A percentile compares a stretch with the other conserved stretches of the same genome.
Conservation (phyloP, 2,888 invertebrate genomes). For the Harpalus rufipes region DNA sequence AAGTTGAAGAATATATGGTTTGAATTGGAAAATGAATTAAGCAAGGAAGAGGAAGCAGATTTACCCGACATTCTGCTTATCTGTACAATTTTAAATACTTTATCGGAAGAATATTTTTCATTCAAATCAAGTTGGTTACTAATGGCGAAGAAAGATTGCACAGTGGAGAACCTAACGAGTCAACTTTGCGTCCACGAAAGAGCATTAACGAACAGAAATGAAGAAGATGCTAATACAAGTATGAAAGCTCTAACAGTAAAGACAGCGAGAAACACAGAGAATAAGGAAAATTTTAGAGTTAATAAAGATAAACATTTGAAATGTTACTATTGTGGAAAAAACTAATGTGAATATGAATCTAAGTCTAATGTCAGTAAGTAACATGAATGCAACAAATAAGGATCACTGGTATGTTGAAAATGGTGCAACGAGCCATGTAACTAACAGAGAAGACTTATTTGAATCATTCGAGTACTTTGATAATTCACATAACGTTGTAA, state of each 20-base stretch:
- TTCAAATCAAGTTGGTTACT: conserved; percentile 65
- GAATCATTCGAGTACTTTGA: no score
- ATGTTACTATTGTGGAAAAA: conserved; percentile 63
- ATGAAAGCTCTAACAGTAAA: no score
- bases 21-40: conserved; percentile 24
- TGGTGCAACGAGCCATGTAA: no score
- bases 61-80: conserved; percentile 63
- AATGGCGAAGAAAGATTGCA: conserved; percentile 57
- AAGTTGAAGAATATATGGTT: conserved; percentile 61
- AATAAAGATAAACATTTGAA: conserved; percentile 31
- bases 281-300: no score
- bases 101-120: conserved; percentile 65
- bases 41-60: conserved; percentile 5
- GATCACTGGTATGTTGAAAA: no score
- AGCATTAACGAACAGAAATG: conserved; percentile 33
- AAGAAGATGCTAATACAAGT: conserved; percentile 12
- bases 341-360: no score
- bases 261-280: no score
- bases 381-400: no score
- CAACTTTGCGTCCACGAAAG: conserved; percentile 66
- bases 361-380: no score
- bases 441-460: no score
- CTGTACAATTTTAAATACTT: conserved; percentile 64
- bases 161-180: conserved; percentile 62
- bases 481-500: no score